phyloP scores from a whole-genome alignment of 23 tunicate species.

The Halocynthia roretzi region DNA sequence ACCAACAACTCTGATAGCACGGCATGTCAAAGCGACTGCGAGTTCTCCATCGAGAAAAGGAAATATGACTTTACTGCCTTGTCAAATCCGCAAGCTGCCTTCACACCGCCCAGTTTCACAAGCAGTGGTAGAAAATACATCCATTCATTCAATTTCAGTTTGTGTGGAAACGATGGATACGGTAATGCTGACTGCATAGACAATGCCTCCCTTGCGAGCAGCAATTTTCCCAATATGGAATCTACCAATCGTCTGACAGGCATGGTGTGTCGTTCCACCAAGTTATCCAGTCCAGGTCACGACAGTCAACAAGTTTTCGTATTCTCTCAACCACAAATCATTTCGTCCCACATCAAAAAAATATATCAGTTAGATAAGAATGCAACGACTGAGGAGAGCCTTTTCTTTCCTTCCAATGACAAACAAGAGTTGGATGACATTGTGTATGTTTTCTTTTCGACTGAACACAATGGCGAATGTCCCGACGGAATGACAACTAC shows the following conservation, averaged over 20 bases:
- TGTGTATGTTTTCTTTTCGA: constrained; percentile 10
- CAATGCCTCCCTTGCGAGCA: constrained; percentile 34
- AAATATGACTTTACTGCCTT: constrained; percentile 50
- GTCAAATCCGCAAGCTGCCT: constrained; percentile 18
- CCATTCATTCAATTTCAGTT: constrained; percentile 58
- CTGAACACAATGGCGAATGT: constrained; percentile 24
- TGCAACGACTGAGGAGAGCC: neutral
- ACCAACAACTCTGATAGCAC: constrained; percentile 22
- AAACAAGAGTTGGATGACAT: constrained; percentile 29
- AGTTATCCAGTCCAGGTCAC: neutral
- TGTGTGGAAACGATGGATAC: constrained; percentile 73
- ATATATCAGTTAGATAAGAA: constrained; percentile 12
- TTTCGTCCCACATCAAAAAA: constrained; percentile 26
- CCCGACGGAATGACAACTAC: constrained; percentile 41
- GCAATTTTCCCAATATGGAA: constrained; percentile 2
- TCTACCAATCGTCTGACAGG: constrained; percentile 19
- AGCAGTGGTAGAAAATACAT: constrained; percentile 64
- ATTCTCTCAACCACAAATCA: constrained; percentile 58
- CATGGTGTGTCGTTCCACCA: constrained; percentile 86
- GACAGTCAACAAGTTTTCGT: constrained; percentile 21
- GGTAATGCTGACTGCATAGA: constrained; percentile 66
- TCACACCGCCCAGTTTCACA: constrained; percentile 63
- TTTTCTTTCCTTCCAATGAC: constrained; percentile 28
- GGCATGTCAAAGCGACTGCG: constrained; percentile 53
- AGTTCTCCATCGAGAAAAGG: constrained; percentile 23